Conservation (phyloP, 2,888 invertebrate species). For the Epirrhoe alternata region DNA sequence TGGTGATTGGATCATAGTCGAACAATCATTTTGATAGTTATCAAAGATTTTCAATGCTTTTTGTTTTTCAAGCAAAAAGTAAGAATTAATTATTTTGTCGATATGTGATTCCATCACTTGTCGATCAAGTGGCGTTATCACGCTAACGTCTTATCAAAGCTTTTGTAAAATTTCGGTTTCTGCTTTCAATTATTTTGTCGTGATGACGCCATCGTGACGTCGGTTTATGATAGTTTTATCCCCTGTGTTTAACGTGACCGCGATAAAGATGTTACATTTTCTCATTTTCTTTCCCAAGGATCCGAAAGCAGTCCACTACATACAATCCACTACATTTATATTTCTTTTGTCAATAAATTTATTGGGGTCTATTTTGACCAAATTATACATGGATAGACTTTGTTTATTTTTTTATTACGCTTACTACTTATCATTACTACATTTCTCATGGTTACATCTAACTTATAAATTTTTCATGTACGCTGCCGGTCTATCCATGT, state of each 20-base stretch:
- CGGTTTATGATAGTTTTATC: constrained; percentile 41
- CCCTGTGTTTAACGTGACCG: constrained; percentile 41
- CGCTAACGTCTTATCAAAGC: not conserved
- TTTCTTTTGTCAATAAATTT: constrained; percentile 58
- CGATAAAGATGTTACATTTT: constrained; percentile 65
- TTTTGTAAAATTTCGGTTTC: not conserved
- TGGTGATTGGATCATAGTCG: constrained; percentile 42
- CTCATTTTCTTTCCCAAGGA: constrained; percentile 76
- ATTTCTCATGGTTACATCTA: not conserved
- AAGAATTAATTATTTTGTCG: constrained; percentile 11
- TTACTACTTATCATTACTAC: not conserved
- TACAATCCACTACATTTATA: constrained; percentile 44
- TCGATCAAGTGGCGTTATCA: constrained; percentile 45
- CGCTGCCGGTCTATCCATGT: constrained; percentile 18
- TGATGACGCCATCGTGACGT: constrained; percentile 57
- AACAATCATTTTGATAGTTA: constrained; percentile 20
- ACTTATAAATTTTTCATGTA: not conserved
- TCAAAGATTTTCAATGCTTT: constrained; percentile 4
- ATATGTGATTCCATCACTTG: constrained; percentile 50
- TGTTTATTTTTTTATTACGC: constrained; percentile 6
- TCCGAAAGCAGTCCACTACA: constrained; percentile 55
- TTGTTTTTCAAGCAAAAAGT: too few species aligned
- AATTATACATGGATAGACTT: constrained; percentile 27
- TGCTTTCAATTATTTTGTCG: constrained; percentile 36
- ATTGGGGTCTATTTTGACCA: constrained; percentile 38